Evolutionary conservation across 1,140 invertebrate genomes (phyloP).

Genomic region (Ips nitidus): DNA sequence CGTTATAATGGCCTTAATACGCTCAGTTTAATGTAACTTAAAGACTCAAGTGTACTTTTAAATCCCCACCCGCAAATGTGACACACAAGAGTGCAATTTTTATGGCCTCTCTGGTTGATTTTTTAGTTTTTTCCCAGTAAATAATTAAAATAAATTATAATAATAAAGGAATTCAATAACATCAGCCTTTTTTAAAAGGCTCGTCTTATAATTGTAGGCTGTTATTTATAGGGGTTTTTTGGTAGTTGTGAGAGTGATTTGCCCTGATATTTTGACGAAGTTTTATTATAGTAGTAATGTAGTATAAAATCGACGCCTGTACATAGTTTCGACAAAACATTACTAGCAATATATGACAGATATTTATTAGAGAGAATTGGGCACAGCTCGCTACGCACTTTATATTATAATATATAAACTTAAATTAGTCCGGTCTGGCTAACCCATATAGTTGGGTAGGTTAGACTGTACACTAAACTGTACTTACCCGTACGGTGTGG

Average conservation of each 20-base stretch:
- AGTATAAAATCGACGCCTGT: constrained; percentile 27
- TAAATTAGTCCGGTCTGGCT: neutral
- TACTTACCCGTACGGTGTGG: constrained; percentile 39
- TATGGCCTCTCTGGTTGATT: too few relatives aligned
- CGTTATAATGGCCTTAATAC: constrained; percentile 45
- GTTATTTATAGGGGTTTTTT: too few relatives aligned
- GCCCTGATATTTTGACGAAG: too few relatives aligned
- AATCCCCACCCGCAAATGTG: too few relatives aligned
- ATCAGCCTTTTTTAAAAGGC: too few relatives aligned
- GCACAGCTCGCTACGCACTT: constrained; percentile 29
- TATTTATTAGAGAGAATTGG: neutral
- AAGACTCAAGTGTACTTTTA: constrained; percentile 32
- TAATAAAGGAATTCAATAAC: too few relatives aligned
- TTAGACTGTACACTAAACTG: neutral
- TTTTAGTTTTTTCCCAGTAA: too few relatives aligned
- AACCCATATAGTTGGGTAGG: neutral
- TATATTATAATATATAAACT: neutral
- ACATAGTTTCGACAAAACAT: constrained; percentile 27
- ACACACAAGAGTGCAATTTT: too few relatives aligned
- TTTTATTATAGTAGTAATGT: constrained; percentile 2
- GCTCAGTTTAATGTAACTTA: constrained; percentile 41
- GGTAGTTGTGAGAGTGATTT: too few relatives aligned
- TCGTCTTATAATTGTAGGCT: too few relatives aligned
- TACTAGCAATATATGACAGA: constrained; percentile 24
- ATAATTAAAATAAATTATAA: too few relatives aligned